phyloP scores from a whole-genome alignment of 2,888 invertebrate genomes.

The Mesorhabditis spiculigera region DNA sequence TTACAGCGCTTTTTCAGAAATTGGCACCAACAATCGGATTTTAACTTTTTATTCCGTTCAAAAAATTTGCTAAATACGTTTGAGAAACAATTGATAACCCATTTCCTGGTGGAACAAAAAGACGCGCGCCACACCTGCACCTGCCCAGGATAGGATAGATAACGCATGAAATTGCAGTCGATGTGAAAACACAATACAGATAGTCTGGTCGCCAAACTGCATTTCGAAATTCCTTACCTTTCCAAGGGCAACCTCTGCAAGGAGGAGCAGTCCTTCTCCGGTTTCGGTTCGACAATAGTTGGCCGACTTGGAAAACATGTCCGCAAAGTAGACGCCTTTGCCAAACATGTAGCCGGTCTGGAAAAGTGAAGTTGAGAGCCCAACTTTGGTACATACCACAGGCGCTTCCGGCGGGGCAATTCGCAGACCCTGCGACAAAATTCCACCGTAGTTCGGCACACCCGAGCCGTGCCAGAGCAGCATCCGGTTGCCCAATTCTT shows the following conservation, averaged over 20 bases:
- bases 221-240: constrained; percentile 68
- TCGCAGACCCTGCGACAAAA: constrained; percentile 77
- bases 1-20: too few species aligned
- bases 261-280: constrained; percentile 78
- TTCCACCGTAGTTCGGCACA: constrained; percentile 88
- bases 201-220: neutral
- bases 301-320: constrained; percentile 84
- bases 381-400: constrained; percentile 62
- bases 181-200: neutral
- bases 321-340: constrained; percentile 91
- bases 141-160: too few species aligned
- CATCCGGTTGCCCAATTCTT: constrained; percentile 59
- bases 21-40: too few species aligned
- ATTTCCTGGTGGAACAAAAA: too few species aligned
- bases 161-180: too few species aligned
- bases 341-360: constrained; percentile 82
- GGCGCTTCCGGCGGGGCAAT: constrained; percentile 99
- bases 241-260: constrained; percentile 87
- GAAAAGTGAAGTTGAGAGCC: constrained; percentile 6
- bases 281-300: constrained; percentile 39
- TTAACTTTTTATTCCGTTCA: too few species aligned
- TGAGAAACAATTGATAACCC: too few species aligned
- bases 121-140: too few species aligned
- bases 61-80: too few species aligned
- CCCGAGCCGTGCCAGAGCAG: constrained; percentile 83